Base-by-base conservation (phyloP, 2,888 invertebrate genomes). In the Seladonia tumulorum region DNA sequence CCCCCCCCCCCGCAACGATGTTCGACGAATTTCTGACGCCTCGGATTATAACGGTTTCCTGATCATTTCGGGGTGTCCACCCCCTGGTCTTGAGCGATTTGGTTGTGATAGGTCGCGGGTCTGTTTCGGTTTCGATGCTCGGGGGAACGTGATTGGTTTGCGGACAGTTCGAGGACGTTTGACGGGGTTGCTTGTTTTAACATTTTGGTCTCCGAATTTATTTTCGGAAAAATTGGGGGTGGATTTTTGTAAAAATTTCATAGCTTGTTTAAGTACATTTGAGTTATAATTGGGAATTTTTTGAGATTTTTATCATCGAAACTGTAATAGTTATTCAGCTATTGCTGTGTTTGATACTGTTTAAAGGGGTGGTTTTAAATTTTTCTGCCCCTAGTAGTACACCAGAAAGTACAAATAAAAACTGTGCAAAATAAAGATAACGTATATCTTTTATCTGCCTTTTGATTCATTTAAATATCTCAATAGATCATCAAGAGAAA, bases 11-110 rank as follows among this genome's bases (percentile, higher is more conserved):
- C 22, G 39, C 35, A 68, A 60, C 83, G 60, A 35, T 57, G 57
- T 57, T 57, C 53, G 68, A 60, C 63, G 70, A 71, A 86, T 78
- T 86, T 85, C 74, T 75, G n/a, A 81, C 85, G 80, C 80, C 85
- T 74, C 10, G 66, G 71, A 77, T 86, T 81, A 78, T 75, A 60
- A 60, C 57, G 57, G 57, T 57, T 12, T 57, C 57, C n/a, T n/a
- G n/a, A n/a, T 57, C 57, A 57, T 57, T 57, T 57, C 4, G 4
- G n/a, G 57, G n/a, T 12, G n/a, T 4, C n/a, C 57, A n/a, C n/a
- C 57, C 57, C 22, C 57, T 10, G n/a, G 12, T n/a, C 57, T 57
- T 57, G 12, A n/a, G 57, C 1, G 57, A n/a, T n/a, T 57, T 10
- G 12, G 57, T 57, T 4, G 57, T 2, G 57, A n/a, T 22, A n/a